Conservation (phyloP, 1,140 invertebrate genomes). For the Monomorium pharaonis region DNA sequence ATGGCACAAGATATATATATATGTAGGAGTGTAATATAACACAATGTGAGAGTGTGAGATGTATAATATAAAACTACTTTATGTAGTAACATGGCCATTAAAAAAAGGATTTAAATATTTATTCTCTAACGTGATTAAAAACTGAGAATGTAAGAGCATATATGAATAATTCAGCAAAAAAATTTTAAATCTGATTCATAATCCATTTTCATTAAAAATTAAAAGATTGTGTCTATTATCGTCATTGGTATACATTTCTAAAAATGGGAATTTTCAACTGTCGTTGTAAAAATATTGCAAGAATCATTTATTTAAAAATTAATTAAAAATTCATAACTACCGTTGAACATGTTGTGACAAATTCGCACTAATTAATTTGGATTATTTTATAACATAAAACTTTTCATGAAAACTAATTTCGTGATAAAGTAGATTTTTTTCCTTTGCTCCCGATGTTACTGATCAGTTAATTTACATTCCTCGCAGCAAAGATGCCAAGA, state of each 20-base stretch:
- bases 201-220: neutral
- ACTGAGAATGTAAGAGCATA: neutral
- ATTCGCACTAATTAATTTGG: neutral
- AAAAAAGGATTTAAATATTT: neutral
- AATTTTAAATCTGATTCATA: conserved; percentile 4
- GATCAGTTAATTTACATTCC: conserved; percentile 42
- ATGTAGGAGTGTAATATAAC: neutral
- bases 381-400: neutral
- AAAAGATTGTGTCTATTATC: neutral
- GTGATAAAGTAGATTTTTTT: neutral
- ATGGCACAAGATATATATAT: neutral
- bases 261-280: neutral
- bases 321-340: neutral
- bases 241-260: neutral
- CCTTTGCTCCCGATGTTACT: neutral
- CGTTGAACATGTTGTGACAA: neutral
- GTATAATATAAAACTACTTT: neutral
- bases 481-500: conserved; percentile 2
- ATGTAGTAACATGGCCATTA: neutral
- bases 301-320: neutral
- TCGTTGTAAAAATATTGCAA: neutral
- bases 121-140: neutral
- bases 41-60: neutral
- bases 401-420: conserved; percentile 23
- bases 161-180: neutral